Evolutionary conservation across 2,113 vertebrate species (phyloP), one percentile per base, ranked within the genome.

Genomic region (Pogonocichla stellata): DNA sequence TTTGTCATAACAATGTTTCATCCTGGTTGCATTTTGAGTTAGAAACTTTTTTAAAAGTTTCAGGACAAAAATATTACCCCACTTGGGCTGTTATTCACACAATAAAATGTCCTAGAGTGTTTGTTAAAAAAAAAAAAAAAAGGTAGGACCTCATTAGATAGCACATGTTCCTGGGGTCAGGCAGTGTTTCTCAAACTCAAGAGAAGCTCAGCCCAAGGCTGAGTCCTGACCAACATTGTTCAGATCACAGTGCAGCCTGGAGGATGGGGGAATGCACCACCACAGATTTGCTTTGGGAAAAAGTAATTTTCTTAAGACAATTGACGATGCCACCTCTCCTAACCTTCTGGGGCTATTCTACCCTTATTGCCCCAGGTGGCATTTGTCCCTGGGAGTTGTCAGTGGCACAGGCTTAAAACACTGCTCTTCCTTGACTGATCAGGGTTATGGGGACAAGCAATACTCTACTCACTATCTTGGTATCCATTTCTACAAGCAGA

Each of bases 121-220:
- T 84, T 6, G 6, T 9, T 34, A 3, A 48, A 28, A 47, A 40
- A 80, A 29, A 15, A 9, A 14, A 9, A 10, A 8, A 42, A 6
- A 6, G 40, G 2, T 6, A 48, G 23, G 23, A 19, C 1, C 24
- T 34, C 2, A 0, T 74, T 40, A 57, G 24, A 12, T 13, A 29
- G 12, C 34, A 40, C 15, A 7, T 29, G 6, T 40, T 65, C 29
- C 29, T 65, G 42, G 12, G 34, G 29, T n/a, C 29, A 65, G n/a
- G 29, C 24, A n/a, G 12, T n/a, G 4, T n/a, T 74, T 29, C 42
- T 56, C 15, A 19, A 85, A 34, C 15, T 56, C 29, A 29, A 19
- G 34, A 24, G 50, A 25, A 57, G 29, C n/a, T 73, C 40, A 28
- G 23, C 15, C 42, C n/a, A 56, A 64, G 29, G n/a, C 40, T 64